A percentile compares a stretch with the other conserved stretches of the same genome.
phyloP scores from a whole-genome alignment of 2,888 invertebrate species.

The Dioctria rufipes region DNA sequence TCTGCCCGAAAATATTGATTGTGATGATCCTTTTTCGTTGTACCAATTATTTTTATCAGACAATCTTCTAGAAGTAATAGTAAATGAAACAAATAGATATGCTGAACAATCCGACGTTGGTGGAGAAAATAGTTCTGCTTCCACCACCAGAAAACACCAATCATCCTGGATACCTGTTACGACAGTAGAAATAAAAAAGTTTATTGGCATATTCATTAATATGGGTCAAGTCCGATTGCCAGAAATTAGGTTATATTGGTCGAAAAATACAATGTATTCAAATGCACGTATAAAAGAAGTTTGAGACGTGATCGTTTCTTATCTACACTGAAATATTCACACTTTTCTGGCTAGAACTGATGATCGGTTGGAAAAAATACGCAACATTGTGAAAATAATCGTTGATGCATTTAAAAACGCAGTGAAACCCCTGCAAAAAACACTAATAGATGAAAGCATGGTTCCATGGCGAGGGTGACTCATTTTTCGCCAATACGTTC shows the following conservation, averaged over 20 bases:
- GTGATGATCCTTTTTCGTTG: too few species aligned
- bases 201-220: background rate
- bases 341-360: conserved; percentile 56
- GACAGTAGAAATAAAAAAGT: background rate
- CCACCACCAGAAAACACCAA: background rate
- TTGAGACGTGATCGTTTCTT: background rate
- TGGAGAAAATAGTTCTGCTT: background rate
- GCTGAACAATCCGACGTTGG: background rate
- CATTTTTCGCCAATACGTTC: conserved; percentile 64
- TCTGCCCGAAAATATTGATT: too few species aligned
- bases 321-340: background rate
- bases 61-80: background rate
- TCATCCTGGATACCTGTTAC: background rate
- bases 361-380: conserved; percentile 56
- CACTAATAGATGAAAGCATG: conserved; percentile 65
- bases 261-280: background rate
- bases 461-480: conserved; percentile 65
- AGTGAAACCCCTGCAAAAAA: conserved; percentile 60
- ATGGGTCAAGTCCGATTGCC: background rate
- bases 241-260: background rate
- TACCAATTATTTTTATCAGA: too few species aligned
- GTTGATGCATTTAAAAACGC: too few species aligned
- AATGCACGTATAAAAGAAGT: background rate
- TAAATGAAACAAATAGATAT: background rate
- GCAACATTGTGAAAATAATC: conserved; percentile 2